Evolutionary conservation across 2,113 vertebrate genomes (phyloP), one percentile per base, ranked within the genome.

Genomic region (Parotia lawesii): DNA sequence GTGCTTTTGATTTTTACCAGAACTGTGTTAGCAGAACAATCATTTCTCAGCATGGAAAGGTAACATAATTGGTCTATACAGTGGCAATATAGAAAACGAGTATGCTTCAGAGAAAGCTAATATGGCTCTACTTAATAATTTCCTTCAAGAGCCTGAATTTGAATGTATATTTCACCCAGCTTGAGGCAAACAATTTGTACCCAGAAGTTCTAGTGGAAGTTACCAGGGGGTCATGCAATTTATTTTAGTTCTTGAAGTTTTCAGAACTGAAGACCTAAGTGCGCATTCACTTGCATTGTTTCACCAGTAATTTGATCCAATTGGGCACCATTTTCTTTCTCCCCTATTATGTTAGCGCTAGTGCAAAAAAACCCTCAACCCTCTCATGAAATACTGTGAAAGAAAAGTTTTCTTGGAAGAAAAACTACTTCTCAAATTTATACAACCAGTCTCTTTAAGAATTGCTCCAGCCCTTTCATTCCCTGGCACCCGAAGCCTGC

Each of bases 121-220:
- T 98, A 97, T 96, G 97, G 93, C 96, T 98, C 97, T 98, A 97
- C 97, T 98, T 98, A 98, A 98, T 98, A 97, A 98, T 98, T 98
- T 98, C 97, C 97, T 97, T 97, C 97, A 98, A 97, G 96, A 97
- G 96, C 84, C 84, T 98, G 97, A 97, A 98, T 98, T 98, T 98
- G 95, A 97, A 98, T 98, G 98, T 97, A 90, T 97, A 97, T 98
- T 98, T 97, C 96, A 96, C 97, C 95, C 97, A 98, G 98, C 97
- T 98, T 98, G 97, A 98, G 98, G 98, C 98, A 98, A 98, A 98
- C 97, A 97, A 97, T 98, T 98, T 98, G 95, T 97, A 95, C 96
- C 95, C 94, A 64, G 96, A 97, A 96, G 96, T 98, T 98, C 96
- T 97, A 96, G 95, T 97, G 94, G 96, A 98, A 98, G 96, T 97